Conservation (phyloP, 1,140 invertebrate species). For the Protaetia brevitarsis region DNA sequence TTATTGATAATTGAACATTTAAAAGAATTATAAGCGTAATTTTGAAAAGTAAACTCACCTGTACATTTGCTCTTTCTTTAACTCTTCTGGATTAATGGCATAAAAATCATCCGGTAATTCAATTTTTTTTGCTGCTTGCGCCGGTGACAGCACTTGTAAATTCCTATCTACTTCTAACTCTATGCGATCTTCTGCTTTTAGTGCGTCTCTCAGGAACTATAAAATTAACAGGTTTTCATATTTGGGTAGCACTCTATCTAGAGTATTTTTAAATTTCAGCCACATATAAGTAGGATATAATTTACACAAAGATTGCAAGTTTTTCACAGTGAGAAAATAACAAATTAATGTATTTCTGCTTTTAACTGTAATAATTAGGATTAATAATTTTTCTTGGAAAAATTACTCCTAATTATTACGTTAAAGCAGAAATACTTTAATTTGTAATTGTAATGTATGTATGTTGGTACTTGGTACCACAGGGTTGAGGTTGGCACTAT, state of each 20-base stretch:
- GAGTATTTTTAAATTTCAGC: background rate
- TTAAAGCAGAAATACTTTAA: no score
- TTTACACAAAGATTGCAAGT: no score
- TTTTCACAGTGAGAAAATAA: no score
- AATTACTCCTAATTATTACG: no score
- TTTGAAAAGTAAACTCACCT: constrained; percentile 51
- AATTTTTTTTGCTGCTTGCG: constrained; percentile 62
- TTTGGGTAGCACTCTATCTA: background rate
- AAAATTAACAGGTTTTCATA: no score
- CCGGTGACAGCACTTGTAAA: constrained; percentile 77
- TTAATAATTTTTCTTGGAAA: no score
- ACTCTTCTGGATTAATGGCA: constrained; percentile 70
- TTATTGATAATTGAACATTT: constrained; percentile 5
- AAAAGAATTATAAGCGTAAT: background rate
- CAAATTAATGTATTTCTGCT: no score
- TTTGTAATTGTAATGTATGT: no score
- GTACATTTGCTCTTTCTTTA: constrained; percentile 78
- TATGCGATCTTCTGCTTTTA: constrained; percentile 77
- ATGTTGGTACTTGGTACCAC: no score
- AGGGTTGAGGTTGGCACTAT: no score
- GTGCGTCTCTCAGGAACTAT: constrained; percentile 65
- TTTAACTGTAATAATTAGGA: no score
- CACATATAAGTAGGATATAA: background rate
- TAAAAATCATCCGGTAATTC: constrained; percentile 83
- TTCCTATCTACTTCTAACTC: constrained; percentile 80